Evolutionary conservation across 2,113 vertebrate genomes (phyloP).

Genomic region (mouse (Mus musculus)): GRCm39 chr1:46926501-46927000

Average conservation of each 20-base stretch:
- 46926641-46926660: conserved; percentile 50
- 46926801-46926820: neutral
- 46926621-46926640: conserved; percentile 51
- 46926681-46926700: conserved; percentile 5
- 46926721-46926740: conserved; percentile 14
- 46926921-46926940: neutral
- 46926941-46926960: neutral
- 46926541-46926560: conserved; percentile 42
- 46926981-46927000: conserved; percentile 14
- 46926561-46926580: conserved; percentile 35
- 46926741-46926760: neutral
- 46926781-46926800: neutral
- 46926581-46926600: conserved; percentile 31
- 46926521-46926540: conserved; percentile 56
- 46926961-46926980: neutral
- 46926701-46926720: conserved; percentile 1
- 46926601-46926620: neutral
- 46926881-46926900: neutral
- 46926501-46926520: neutral
- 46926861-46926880: conserved; percentile 37
- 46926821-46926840: conserved; percentile 39
- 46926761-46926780: conserved; percentile 10
- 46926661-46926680: conserved; percentile 46
- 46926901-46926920: conserved; percentile 24
- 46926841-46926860: conserved; percentile 51